Conservation (phyloP, 1,140 invertebrate species). For the Ceratosolen solmsi region DNA sequence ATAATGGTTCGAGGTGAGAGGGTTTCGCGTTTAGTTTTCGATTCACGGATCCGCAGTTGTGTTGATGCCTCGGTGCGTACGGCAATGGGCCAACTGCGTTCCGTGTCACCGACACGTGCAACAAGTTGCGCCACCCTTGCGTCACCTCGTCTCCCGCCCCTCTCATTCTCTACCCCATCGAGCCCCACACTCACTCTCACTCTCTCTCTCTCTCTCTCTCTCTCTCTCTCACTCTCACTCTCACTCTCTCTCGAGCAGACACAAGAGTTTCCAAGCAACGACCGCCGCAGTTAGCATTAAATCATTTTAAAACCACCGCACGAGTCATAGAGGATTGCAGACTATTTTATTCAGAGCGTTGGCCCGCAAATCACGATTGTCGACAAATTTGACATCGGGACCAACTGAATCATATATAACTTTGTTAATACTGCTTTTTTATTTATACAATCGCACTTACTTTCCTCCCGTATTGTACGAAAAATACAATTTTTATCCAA, state of each 20-base stretch:
- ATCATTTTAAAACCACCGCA: conserved; percentile 51
- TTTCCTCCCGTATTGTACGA: not conserved
- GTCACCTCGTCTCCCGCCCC: not conserved
- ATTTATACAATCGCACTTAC: not conserved
- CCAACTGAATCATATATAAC: not conserved
- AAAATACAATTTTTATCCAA: not conserved
- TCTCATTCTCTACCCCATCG: not conserved
- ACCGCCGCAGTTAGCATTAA: conserved; percentile 46
- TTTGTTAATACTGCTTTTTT: not conserved
- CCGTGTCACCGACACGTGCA: conserved; percentile 47
- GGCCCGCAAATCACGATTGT: conserved; percentile 20
- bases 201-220: not conserved
- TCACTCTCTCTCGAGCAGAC: not conserved
- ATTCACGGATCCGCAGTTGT: conserved; percentile 28
- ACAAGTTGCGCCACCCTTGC: conserved; percentile 52
- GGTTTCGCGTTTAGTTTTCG: conserved; percentile 32
- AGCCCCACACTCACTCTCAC: not conserved
- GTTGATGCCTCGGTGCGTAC: not conserved
- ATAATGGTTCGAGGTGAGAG: conserved; percentile 32
- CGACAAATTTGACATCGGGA: conserved; percentile 36
- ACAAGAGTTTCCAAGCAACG: conserved; percentile 18
- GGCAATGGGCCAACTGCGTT: not conserved
- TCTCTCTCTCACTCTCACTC: not conserved
- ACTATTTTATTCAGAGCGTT: conserved; percentile 36
- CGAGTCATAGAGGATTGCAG: not conserved